phyloP scores from a whole-genome alignment of 2,113 vertebrate genomes.

The Anhinga anhinga region DNA sequence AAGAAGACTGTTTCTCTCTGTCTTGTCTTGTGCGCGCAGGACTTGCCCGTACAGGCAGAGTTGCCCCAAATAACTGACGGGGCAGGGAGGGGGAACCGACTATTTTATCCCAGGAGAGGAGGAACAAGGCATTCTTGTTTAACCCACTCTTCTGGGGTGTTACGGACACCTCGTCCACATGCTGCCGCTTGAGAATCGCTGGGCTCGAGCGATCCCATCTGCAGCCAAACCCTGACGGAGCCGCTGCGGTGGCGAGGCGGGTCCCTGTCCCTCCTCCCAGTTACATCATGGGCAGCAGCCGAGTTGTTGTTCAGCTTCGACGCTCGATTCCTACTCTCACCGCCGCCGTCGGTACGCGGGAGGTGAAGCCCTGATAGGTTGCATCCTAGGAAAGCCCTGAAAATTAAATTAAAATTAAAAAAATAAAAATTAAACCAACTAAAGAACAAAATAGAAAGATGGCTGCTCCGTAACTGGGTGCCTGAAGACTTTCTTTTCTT shows the following conservation, averaged over 20 bases:
- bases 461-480: rapidly evolving
- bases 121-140: background rate
- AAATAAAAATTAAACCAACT: too few species aligned
- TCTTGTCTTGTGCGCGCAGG: background rate
- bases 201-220: background rate
- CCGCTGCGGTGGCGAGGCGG: background rate
- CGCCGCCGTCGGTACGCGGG: rapidly evolving
- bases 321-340: rapidly evolving
- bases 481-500: too few species aligned
- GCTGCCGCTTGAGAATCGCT: background rate
- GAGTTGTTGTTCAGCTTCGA: background rate
- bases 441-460: rapidly evolving
- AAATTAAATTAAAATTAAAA: too few species aligned
- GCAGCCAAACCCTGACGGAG: background rate
- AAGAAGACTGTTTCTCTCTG: background rate
- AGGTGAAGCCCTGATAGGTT: background rate
- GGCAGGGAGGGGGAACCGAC: rapidly evolving
- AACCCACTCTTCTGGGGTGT: background rate
- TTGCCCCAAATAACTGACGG: background rate
- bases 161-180: rapidly evolving
- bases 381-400: background rate
- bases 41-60: conserved; percentile 24
- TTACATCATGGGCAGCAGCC: background rate
- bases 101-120: background rate
- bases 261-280: background rate